phyloP scores from a whole-genome alignment of 2,113 vertebrate genomes.

The Odocoileus hemionus region DNA sequence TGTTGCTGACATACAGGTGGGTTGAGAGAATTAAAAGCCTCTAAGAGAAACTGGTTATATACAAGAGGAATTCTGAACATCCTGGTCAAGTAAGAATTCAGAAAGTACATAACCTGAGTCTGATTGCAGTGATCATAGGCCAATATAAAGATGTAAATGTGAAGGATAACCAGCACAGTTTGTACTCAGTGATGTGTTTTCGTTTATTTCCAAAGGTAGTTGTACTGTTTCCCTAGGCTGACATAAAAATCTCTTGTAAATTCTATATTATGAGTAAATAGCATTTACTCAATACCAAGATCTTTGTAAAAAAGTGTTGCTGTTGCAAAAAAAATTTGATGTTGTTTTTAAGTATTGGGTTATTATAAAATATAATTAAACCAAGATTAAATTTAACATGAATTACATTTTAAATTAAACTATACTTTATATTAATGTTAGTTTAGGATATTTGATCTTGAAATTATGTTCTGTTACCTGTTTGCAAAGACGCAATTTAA shows the following conservation, averaged over 20 bases:
- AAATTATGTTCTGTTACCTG: constrained; percentile 47
- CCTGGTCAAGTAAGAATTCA: constrained; percentile 6
- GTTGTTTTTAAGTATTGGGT: constrained; percentile 33
- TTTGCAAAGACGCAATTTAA: constrained; percentile 55
- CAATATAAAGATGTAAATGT: constrained; percentile 3
- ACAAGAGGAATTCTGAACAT: neutral
- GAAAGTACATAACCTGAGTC: neutral
- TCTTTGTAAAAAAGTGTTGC: constrained; percentile 7
- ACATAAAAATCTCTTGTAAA: constrained; percentile 52
- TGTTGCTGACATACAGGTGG: neutral
- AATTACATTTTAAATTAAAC: constrained; percentile 57
- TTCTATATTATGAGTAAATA: constrained; percentile 49
- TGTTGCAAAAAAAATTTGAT: constrained; percentile 40
- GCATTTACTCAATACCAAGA: constrained; percentile 39
- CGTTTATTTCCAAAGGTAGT: constrained; percentile 47
- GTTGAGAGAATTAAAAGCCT: neutral
- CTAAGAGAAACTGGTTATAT: neutral
- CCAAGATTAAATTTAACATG: constrained; percentile 42
- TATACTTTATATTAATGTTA: constrained; percentile 58
- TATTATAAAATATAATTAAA: constrained; percentile 50
- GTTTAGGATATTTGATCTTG: constrained; percentile 52
- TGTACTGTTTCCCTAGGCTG: constrained; percentile 26
- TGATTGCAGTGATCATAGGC: neutral
- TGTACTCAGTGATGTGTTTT: neutral
- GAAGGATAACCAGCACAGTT: neutral